phyloP scores from a whole-genome alignment of 92 coral and sea anemone genomes.

The Parazoanthus darwini region DNA sequence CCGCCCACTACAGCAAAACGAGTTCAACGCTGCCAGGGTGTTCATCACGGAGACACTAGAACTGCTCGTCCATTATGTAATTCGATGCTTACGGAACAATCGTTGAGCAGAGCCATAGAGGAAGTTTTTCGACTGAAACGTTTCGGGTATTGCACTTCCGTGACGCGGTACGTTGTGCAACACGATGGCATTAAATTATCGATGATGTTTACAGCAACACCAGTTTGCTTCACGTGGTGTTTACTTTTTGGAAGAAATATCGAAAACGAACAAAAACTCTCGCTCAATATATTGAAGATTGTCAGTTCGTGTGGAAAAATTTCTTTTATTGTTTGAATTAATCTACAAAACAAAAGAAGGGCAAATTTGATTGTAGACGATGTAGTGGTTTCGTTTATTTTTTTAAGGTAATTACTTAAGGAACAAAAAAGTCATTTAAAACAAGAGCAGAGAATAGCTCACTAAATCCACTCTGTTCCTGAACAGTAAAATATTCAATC shows the following conservation, averaged over 20 bases:
- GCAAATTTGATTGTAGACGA: neutral
- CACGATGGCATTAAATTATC: neutral
- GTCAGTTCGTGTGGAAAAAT: neutral
- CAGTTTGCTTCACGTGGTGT: neutral
- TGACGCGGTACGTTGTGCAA: neutral
- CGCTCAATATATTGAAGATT: neutral
- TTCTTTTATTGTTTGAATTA: neutral
- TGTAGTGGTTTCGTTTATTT: neutral
- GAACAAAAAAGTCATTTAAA: neutral
- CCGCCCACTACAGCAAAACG: conserved; percentile 4
- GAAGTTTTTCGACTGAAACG: neutral
- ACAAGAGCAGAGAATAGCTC: neutral
- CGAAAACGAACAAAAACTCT: neutral
- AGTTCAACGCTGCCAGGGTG: neutral
- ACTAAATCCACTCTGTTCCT: neutral
- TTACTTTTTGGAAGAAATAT: neutral
- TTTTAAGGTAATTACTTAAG: neutral
- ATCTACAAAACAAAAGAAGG: neutral
- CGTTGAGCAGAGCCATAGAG: neutral
- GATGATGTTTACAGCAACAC: neutral
- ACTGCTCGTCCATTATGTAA: neutral
- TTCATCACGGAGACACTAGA: conserved; percentile 11
- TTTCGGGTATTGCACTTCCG: neutral
- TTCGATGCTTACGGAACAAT: conserved; percentile 2
- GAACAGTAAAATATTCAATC: neutral